Evolutionary conservation across 2,888 invertebrate genomes (phyloP), one percentile per base, ranked within the genome.

Genomic region (Sycophila texana): DNA sequence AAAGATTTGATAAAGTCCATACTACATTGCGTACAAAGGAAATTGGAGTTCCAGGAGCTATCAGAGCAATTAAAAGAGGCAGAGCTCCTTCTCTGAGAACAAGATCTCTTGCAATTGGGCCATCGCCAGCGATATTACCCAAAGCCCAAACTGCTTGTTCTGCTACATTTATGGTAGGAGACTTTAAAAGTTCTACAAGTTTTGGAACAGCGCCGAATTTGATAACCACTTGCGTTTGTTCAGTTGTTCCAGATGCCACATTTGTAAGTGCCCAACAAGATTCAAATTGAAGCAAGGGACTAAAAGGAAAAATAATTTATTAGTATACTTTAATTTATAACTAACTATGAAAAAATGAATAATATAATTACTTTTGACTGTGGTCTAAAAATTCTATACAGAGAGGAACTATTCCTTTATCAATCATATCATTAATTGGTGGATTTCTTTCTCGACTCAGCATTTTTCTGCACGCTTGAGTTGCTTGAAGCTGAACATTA

Each of bases 201-300:
- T 94, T 94, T 0, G 96, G 96, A 26, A 99, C 93, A 0, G 97
- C 98, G n/a, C 96, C 96, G 55, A 94, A 93, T 88, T 95, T 92
- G 0, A 99, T 95, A 0, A 99, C 98, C 20, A 95, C 94, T 84
- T 94, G 93, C 0, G 99, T 99, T 89, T 99, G 98, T 0, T 95
- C 95, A 0, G 96, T 94, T 0, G 96, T 96, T 12, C 99, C 99
- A 0, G 98, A 98, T 0, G 99, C 99, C 74, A 99, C 96, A 88
- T 99, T 99, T 39, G 99, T 99, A 76, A 99, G 91, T 0, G 98
- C 98, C 99, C 99, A 99, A 0, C 98, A 96, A 0, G 98, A 96
- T 91, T 99, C 99, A 91, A 99, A 99, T 90, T 99, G 97, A 0
- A 97, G 91, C 70, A 94, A 92, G 0, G 94, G 91, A 83, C 96